Evolutionary conservation across 2,113 vertebrate species (phyloP), one percentile per base, ranked within the genome.

Genomic region (Cyanoramphus novaezelandiae): DNA sequence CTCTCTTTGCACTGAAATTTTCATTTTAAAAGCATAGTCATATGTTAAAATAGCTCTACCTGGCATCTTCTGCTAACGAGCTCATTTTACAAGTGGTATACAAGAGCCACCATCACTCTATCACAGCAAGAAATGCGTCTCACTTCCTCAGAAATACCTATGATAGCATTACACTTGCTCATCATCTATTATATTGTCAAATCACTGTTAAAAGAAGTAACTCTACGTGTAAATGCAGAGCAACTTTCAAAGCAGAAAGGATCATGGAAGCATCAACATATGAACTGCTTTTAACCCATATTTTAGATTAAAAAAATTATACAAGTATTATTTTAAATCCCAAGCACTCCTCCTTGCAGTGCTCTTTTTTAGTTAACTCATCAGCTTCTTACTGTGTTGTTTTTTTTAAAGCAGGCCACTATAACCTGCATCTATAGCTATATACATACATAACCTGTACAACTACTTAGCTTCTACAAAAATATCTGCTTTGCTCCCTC

Each of bases 21-120:
- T 94, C 63, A 82, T 95, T 96, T 91, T 35, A 79, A 68, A 74
- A 90, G 65, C 72, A 64, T 77, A 83, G 93, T 93, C 74, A 82
- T 50, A 53, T 19, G 69, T 92, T 93, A 71, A 85, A 67, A 88
- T 43, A 86, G 74, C 50, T 85, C 75, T 59, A 53, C 70, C 64
- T 85, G 90, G 90, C 63, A 75, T 80, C 69, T 92, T 78, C 63
- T 97, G 89, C 76, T 89, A 87, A 93, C 23, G 21, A 50, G 76
- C 63, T 90, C 68, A 62, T 70, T 89, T 92, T 71, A 84, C 60
- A 95, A 62, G 59, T 39, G 53, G 25, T 35, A 41, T 33, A 35
- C 62, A 82, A 79, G 57, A 82, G 33, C 25, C 67, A 87, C 78
- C 67, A 63, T 7, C 87, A 78, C 84, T 94, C 67, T 15, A 11